These are phyloP conservation scores for Porites rus DNA, from an alignment of 92 coral and sea anemone species.

Conservation along the genomic window DNA sequence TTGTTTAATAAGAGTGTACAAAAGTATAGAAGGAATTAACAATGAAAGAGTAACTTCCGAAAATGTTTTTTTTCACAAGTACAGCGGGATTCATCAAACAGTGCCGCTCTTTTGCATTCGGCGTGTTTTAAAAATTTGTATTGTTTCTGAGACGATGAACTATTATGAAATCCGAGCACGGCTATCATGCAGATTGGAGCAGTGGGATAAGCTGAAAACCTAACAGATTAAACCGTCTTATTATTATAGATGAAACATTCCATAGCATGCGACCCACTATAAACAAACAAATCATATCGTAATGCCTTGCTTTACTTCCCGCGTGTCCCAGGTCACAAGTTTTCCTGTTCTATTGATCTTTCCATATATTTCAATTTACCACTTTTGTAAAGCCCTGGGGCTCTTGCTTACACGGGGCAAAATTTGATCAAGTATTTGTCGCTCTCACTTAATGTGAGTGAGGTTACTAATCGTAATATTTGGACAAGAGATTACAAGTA, in stretches of 20 bases:
- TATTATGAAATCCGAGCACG: too few species aligned
- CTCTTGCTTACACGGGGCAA: background rate
- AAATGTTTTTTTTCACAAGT: background rate
- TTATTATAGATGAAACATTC: background rate
- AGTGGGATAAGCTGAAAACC: too few species aligned
- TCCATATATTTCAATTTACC: background rate
- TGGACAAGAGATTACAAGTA: background rate
- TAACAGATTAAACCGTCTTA: background rate
- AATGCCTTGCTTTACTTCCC: background rate
- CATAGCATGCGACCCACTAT: background rate
- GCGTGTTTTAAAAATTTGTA: conserved; percentile 4
- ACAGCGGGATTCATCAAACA: background rate
- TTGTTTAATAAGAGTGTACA: background rate
- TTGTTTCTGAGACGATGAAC: background rate
- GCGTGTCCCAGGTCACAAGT: background rate
- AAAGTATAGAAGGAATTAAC: background rate
- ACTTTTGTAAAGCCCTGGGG: background rate
- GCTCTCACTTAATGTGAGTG: background rate
- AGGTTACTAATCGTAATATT: background rate
- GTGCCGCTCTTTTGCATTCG: background rate
- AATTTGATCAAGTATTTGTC: background rate
- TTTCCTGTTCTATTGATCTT: background rate
- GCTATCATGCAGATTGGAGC: background rate
- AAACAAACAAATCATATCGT: background rate
- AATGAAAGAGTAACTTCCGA: background rate